Percentiles rank a stretch among this genome's conserved stretches.
These are phyloP conservation scores for Spilogale gracilis DNA, from an alignment of 2,113 vertebrate species.

Conservation along the genomic window DNA sequence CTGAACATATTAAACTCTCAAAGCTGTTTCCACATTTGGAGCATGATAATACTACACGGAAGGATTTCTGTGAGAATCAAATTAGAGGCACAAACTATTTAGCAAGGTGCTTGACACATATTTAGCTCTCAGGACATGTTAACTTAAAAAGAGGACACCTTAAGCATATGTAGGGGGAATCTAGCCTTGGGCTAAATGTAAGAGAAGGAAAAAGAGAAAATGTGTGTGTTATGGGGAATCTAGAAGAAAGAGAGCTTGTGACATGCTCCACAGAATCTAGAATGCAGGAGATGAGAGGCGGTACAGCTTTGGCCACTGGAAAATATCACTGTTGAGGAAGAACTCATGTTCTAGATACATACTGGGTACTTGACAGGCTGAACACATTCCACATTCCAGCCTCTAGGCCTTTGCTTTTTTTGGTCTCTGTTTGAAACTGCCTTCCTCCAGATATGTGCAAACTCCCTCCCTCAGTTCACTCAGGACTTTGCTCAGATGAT, in stretches of 20 bases:
- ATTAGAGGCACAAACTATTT: background rate
- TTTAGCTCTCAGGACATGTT: background rate
- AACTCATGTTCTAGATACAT: background rate
- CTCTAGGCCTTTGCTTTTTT: background rate
- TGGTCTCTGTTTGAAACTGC: background rate
- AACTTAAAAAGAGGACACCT: background rate
- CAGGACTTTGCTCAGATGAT: background rate
- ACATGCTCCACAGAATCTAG: background rate
- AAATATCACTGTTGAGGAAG: background rate
- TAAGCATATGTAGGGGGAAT: slow-evolving; percentile 17
- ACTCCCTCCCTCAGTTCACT: background rate
- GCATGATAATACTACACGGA: background rate
- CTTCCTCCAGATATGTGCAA: background rate
- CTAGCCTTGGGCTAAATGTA: background rate
- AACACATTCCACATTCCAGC: background rate
- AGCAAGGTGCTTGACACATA: background rate
- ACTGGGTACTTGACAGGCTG: background rate
- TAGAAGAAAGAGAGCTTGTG: background rate
- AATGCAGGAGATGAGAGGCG: background rate
- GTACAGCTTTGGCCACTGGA: background rate
- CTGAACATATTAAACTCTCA: background rate
- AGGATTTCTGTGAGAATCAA: background rate
- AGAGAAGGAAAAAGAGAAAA: background rate
- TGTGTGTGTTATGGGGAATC: background rate
- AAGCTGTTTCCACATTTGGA: background rate